A percentile compares a stretch with the other conserved stretches of the same genome.
These are phyloP conservation scores for Ophion ventricosus DNA, from an alignment of 2,888 invertebrate genomes.

Conservation along the genomic window DNA sequence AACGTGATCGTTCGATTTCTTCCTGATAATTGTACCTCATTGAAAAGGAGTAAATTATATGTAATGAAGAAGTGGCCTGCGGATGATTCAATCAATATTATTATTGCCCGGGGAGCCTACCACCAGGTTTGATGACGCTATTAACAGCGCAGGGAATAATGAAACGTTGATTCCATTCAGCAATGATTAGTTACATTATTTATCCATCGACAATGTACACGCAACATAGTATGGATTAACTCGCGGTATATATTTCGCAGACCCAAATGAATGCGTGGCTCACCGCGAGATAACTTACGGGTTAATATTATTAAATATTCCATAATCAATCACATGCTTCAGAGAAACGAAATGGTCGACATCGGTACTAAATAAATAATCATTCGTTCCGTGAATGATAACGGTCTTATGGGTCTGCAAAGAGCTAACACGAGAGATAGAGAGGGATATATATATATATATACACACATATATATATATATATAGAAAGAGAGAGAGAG, in stretches of 20 bases:
- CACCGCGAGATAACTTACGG: constrained; percentile 6
- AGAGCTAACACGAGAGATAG: background rate
- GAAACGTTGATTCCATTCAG: constrained; percentile 1
- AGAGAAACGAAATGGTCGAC: background rate
- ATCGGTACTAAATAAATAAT: constrained; percentile 51
- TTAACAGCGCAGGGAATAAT: background rate
- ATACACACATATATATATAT: background rate
- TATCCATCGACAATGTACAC: background rate
- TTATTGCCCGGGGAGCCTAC: background rate
- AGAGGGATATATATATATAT: background rate
- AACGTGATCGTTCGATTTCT: too few relatives aligned
- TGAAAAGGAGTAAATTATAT: background rate
- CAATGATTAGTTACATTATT: constrained; percentile 15
- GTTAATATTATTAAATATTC: constrained; percentile 22
- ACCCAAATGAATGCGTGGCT: constrained; percentile 14
- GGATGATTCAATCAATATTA: background rate
- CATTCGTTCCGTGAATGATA: constrained; percentile 44
- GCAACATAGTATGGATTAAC: background rate
- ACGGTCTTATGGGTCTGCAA: constrained; percentile 2
- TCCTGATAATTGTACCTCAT: too few relatives aligned
- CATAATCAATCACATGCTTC: background rate
- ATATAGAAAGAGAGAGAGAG: background rate
- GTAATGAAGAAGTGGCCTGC: background rate
- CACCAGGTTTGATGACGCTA: background rate
- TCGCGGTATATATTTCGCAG: background rate